Conservation (phyloP, 2,113 vertebrate species). For the Chloebia gouldiae region DNA sequence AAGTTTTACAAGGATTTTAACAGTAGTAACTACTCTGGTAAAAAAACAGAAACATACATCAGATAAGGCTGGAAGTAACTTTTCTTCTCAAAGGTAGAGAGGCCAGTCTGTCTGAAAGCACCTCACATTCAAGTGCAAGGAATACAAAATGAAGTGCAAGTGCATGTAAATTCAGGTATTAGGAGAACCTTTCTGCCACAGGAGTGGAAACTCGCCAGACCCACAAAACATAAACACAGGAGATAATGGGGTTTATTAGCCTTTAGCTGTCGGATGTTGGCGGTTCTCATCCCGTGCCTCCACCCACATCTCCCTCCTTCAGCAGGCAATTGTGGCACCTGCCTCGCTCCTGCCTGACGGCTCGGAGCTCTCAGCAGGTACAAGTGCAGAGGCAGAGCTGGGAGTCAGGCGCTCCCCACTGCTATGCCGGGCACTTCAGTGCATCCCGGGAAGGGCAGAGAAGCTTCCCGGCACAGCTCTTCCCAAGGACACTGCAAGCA, state of each 20-base stretch:
- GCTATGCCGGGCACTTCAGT: accelerated
- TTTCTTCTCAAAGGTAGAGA: neutral
- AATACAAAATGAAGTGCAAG: too few species aligned
- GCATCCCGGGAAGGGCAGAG: neutral
- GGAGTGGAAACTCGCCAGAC: neutral
- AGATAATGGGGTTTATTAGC: neutral
- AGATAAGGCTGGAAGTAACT: neutral
- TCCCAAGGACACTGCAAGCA: neutral
- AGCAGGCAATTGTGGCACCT: neutral
- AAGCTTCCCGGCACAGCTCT: neutral
- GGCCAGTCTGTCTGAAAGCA: neutral
- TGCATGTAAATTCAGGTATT: neutral
- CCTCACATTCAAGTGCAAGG: neutral
- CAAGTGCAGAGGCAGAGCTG: neutral
- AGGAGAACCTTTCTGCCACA: neutral
- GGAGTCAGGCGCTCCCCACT: neutral
- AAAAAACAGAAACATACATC: neutral
- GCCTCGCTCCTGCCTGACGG: accelerated
- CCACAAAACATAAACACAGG: accelerated
- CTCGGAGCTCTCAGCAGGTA: neutral
- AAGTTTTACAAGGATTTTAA: neutral
- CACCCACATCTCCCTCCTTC: neutral
- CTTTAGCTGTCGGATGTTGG: neutral
- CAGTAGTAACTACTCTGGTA: neutral
- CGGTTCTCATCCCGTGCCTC: neutral